These are phyloP conservation scores for Caenorhabditis sulstoni DNA, from an alignment of 2,888 invertebrate species.

Conservation along the genomic window DNA sequence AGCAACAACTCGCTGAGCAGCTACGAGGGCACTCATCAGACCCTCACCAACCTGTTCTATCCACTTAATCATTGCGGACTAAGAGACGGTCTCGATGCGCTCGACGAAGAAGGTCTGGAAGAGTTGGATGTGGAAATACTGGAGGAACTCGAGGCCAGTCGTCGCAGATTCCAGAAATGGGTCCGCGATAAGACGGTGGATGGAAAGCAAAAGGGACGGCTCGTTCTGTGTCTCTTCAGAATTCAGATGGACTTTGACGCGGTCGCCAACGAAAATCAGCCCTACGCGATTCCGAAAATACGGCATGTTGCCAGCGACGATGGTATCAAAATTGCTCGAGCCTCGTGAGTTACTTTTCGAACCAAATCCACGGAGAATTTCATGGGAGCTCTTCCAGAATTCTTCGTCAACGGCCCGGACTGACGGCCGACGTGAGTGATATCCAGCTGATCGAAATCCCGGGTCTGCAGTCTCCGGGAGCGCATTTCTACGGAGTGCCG, in stretches of 20 bases:
- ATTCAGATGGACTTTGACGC: slow-evolving; percentile 7
- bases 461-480: slow-evolving; percentile 26
- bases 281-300: neutral
- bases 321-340: slow-evolving; percentile 17
- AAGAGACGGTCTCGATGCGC: slow-evolving; percentile 6
- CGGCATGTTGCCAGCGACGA: slow-evolving; percentile 14
- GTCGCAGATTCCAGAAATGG: too few relatives aligned
- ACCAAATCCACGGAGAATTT: neutral
- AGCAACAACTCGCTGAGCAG: slow-evolving; percentile 19
- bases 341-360: slow-evolving; percentile 14
- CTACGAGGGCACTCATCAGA: slow-evolving; percentile 39
- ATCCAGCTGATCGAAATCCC: slow-evolving; percentile 22
- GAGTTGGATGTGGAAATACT: neutral
- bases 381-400: slow-evolving; percentile 30
- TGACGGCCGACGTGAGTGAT: slow-evolving; percentile 9
- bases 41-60: slow-evolving; percentile 21
- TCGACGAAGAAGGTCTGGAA: neutral
- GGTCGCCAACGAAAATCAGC: neutral
- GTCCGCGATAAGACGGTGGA: neutral
- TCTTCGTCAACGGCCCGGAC: slow-evolving; percentile 28
- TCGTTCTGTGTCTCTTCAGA: slow-evolving; percentile 23
- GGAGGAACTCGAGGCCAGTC: neutral
- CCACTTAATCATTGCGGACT: slow-evolving; percentile 8
- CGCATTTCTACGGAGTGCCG: slow-evolving; percentile 13
- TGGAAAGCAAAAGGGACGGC: slow-evolving; percentile 4